Evolutionary conservation across 2,888 invertebrate species (phyloP).

Genomic region (Metacarcinus magister): DNA sequence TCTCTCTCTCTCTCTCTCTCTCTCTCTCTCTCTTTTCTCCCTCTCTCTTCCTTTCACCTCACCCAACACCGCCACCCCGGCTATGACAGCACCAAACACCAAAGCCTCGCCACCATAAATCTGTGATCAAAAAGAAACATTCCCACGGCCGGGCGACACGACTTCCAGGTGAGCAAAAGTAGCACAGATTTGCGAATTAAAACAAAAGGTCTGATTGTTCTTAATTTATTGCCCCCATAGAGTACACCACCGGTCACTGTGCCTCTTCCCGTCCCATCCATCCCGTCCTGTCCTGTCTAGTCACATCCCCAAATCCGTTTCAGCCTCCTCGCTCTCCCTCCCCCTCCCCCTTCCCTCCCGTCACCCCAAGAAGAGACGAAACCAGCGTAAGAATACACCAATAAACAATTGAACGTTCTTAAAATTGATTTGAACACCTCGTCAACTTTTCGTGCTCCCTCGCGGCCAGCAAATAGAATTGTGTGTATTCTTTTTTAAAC

Average conservation of each 20-base stretch:
- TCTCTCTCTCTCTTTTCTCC: neutral
- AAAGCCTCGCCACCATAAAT: neutral
- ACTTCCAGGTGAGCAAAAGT: slow-evolving; percentile 49
- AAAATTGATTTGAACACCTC: slow-evolving; percentile 21
- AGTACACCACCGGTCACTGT: neutral
- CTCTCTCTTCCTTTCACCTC: neutral
- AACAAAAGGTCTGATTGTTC: slow-evolving; percentile 64
- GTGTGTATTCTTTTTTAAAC: neutral
- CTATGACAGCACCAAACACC: neutral
- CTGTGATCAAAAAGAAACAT: neutral
- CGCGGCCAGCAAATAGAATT: neutral
- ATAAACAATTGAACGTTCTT: slow-evolving; percentile 35
- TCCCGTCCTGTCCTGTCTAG: neutral
- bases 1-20: slow-evolving; percentile 4
- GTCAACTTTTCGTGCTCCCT: neutral
- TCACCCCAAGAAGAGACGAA: neutral
- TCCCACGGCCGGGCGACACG: slow-evolving; percentile 11
- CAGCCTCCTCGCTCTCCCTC: neutral
- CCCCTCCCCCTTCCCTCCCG: neutral
- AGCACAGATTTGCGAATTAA: slow-evolving; percentile 55
- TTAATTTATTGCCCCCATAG: slow-evolving; percentile 33
- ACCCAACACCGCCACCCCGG: neutral
- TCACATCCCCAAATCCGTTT: neutral
- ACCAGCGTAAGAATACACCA: neutral
- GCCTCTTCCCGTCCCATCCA: neutral